Evolutionary conservation across 1,140 invertebrate species (phyloP), one percentile per base, ranked within the genome.

Genomic region (Hycleus cichorii): DNA sequence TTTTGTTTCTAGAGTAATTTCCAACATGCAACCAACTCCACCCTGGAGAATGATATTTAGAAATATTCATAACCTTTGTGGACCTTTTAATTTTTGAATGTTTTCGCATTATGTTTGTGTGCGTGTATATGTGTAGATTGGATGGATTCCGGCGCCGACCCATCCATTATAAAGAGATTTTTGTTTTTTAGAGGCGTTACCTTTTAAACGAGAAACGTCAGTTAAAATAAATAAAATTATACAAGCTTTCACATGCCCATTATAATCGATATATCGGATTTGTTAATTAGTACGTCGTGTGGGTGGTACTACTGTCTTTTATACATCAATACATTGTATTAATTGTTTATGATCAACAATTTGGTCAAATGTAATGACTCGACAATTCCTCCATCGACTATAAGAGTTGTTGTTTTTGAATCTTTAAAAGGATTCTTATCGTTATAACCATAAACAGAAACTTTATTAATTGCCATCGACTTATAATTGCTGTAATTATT

Each of bases 201-300:
- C 52, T 60, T 49, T 60, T 59, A 64, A 60, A 60, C 51, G 50
- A 48, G 49, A 27, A 60, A 63, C 59, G 62, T 66, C 61, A 59
- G 61, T 57, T 66, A 61, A 32, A 60, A 62, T 64, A 66, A 66
- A 66, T 64, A 66, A 66, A 66, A 63, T 66, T 66, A 63, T 66
- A 66, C 52, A 48, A 56, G 51, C 62, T 66, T 61, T 66, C 62
- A 56, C 45, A 48, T 65, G 50, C 27, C 58, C 55, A 57, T 57
- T 60, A 59, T 60, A 57, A 60, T 58, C 50, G 60, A 47, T 53
- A 52, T 49, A 57, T 57, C 49, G 39, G 51, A 47, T 53, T 58
- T 49, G 56, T 55, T 62, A 58, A 62, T 62, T 62, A 62, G 47
- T 50, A 58, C 53, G 24, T 56, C 49, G 49, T 54, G 60, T 62